phyloP scores from a whole-genome alignment of 2,113 vertebrate species.

The Barnardius zonarius region DNA sequence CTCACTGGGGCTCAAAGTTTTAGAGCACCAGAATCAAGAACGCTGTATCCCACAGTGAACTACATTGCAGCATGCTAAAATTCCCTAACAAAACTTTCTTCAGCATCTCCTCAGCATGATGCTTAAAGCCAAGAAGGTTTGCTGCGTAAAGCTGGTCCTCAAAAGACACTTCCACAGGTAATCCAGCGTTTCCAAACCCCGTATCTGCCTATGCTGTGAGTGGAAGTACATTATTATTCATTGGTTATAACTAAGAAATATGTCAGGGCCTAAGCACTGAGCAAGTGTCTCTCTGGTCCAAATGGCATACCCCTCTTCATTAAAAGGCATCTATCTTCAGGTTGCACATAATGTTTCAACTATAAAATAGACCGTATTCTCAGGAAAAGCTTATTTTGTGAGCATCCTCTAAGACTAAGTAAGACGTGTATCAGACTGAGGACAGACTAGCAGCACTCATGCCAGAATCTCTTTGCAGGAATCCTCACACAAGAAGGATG shows the following conservation, averaged over 20 bases:
- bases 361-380: not conserved
- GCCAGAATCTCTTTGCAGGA: not conserved
- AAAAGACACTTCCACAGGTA: not conserved
- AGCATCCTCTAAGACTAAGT: fast-evolving
- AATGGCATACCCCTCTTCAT: not conserved
- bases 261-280: not conserved
- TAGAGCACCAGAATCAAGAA: not conserved
- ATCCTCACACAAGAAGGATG: not conserved
- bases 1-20: not conserved
- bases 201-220: fast-evolving
- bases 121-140: not conserved
- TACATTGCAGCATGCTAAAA: not conserved
- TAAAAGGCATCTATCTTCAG: not conserved
- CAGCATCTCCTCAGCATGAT: not conserved
- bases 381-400: not conserved
- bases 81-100: not conserved
- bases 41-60: not conserved
- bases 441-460: not conserved
- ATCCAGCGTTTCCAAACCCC: not conserved
- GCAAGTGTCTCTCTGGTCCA: not conserved
- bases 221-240: not conserved
- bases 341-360: not conserved
- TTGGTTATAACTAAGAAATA: not conserved
- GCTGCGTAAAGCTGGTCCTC: not conserved
- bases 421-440: not conserved